Base-by-base conservation (phyloP, 2,888 invertebrate genomes). In the Sthenelais limicola region DNA sequence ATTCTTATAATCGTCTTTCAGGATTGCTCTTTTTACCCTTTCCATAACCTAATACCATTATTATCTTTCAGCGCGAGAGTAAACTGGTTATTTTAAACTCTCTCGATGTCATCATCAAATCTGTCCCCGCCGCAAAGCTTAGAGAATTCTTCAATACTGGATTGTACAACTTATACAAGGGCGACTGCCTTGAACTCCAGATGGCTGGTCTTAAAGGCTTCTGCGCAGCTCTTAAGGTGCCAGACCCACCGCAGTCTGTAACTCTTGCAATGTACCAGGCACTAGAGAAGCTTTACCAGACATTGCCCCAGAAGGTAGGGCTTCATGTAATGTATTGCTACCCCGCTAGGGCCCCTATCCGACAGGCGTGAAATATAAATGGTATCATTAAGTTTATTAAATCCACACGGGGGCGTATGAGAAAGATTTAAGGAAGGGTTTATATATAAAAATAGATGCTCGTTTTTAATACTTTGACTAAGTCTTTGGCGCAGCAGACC, bases 211-310 rank as follows among this genome's bases (percentile, higher is more conserved):
- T 84, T 43, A 72, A 71, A 35, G 85, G 85, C 38, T 76, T 85
- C 33, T 72, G 76, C 68, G 75, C 73, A 52, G 82, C 84, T n/a
- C 77, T 86, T 56, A 66, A 72, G 47, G 79, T 84, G 1, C 72
- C 74, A 7, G 83, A 84, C 72, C 85, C 84, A 5, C 85, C 86
- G 4, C 81, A 82, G 69, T 76, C 82, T 28, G 81, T 83, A 5
- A 78, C 81, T 3, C 51, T 73, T 15, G 48, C 83, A 35, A 73
- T 85, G 52, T 78, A 79, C 68, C 72, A 79, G 32, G 68, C 79
- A 9, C 71, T 80, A 24, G 78, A 76, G 15, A 62, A 74, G 48
- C 33, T 82, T 21, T 84, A 81, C 35, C 21, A 48, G 18, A 12
- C 21, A 15, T 9, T 71, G 15, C 58, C 68, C 26, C n/a, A 35